Evolutionary conservation across 1,140 invertebrate genomes (phyloP).

Genomic region (Drosophila cardini): DNA sequence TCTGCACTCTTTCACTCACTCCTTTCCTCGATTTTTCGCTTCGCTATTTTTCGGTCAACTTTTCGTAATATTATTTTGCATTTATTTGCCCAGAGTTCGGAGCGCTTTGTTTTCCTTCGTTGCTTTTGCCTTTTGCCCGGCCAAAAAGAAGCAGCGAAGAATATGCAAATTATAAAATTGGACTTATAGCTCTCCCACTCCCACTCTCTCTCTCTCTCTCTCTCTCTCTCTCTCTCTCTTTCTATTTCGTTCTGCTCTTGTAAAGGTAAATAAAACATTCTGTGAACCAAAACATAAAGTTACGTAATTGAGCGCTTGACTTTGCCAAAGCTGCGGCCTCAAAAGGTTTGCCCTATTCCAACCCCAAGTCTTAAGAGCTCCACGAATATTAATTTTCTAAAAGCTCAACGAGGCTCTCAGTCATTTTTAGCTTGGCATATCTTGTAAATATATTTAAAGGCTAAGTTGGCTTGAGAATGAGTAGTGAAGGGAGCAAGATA

Average conservation of each 20-base stretch:
- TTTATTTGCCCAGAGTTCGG: constrained; percentile 71
- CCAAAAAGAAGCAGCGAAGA: constrained; percentile 8
- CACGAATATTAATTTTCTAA: constrained; percentile 52
- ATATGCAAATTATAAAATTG: constrained; percentile 71
- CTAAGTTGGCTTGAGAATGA: not conserved
- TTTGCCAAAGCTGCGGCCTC: constrained; percentile 34
- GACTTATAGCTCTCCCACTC: not conserved
- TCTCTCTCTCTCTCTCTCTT: not conserved
- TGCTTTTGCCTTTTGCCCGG: constrained; percentile 35
- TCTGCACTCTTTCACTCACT: not conserved
- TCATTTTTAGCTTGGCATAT: not conserved
- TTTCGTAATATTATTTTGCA: constrained; percentile 80
- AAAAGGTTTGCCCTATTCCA: constrained; percentile 29
- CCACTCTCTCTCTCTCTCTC: not conserved
- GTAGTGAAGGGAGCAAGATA: not conserved
- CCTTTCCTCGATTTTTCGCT: constrained; percentile 24
- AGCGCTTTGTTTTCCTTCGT: constrained; percentile 64
- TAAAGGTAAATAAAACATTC: constrained; percentile 68
- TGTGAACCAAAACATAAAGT: constrained; percentile 53
- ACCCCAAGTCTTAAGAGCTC: constrained; percentile 25
- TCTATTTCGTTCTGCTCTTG: not conserved
- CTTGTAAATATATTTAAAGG: not conserved
- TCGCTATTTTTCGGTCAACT: constrained; percentile 67
- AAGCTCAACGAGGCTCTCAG: constrained; percentile 7
- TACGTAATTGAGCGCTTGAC: constrained; percentile 66